These are phyloP conservation scores for Siniperca knerii DNA, from an alignment of 2,113 vertebrate genomes.

Conservation along the genomic window DNA sequence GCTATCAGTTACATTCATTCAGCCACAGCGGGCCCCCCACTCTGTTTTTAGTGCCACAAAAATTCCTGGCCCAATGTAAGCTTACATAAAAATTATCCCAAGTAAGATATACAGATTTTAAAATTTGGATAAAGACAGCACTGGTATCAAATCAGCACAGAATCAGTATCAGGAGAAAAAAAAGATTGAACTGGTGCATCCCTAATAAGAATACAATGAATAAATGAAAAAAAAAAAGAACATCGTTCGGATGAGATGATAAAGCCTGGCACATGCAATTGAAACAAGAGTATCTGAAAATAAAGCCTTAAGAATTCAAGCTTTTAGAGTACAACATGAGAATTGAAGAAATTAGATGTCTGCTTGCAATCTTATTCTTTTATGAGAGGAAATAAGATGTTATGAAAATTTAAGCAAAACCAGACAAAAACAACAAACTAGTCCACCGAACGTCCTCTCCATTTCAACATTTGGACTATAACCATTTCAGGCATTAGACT, in stretches of 20 bases:
- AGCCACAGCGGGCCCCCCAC: background rate
- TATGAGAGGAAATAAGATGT: conserved; percentile 23
- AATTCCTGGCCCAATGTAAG: background rate
- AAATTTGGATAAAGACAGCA: background rate
- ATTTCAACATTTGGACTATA: conserved; percentile 21
- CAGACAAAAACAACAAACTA: conserved; percentile 32
- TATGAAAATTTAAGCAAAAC: conserved; percentile 12
- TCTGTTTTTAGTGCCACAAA: background rate
- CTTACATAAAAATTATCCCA: background rate
- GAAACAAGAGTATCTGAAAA: background rate
- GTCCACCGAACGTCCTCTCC: background rate
- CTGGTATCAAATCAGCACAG: background rate
- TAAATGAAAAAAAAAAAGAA: too few species aligned
- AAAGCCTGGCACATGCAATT: background rate
- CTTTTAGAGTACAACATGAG: background rate
- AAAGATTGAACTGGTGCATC: background rate
- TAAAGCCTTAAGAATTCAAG: background rate
- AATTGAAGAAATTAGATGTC: conserved; percentile 4
- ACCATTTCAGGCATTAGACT: background rate
- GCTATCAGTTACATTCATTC: background rate
- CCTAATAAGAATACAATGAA: background rate
- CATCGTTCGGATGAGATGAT: background rate
- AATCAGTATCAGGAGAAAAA: background rate
- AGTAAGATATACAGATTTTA: background rate
- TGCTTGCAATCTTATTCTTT: conserved; percentile 26